A percentile compares a stretch with the other conserved stretches of the same genome.
Conservation (phyloP, 2,888 invertebrate genomes). For the Lottia gigantea region DNA sequence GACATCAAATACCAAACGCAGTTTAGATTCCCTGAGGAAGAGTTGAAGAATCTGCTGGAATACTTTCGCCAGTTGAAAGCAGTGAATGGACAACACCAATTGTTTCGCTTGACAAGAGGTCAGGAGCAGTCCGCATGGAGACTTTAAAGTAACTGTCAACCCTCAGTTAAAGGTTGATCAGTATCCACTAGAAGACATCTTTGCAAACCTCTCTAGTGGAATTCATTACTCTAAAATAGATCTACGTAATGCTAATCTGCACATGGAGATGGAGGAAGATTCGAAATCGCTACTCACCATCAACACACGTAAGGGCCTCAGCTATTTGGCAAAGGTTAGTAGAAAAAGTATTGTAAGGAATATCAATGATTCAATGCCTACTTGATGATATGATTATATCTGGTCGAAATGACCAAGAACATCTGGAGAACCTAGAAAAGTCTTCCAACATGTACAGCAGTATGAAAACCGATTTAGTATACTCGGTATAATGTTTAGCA, state of each 20-base stretch:
- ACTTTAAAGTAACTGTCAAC: slow-evolving; percentile 45
- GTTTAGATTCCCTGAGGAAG: not conserved
- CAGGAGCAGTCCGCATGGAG: slow-evolving; percentile 37
- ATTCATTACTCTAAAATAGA: slow-evolving; percentile 31
- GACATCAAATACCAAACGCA: not conserved
- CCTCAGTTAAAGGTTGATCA: slow-evolving; percentile 44
- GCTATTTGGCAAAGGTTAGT: slow-evolving; percentile 37
- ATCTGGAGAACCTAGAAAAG: too few species aligned
- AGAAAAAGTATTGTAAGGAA: slow-evolving; percentile 28
- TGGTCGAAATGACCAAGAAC: slow-evolving; percentile 24
- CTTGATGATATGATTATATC: slow-evolving; percentile 19
- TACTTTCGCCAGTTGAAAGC: slow-evolving; percentile 17
- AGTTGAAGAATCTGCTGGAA: slow-evolving; percentile 5
- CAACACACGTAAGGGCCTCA: slow-evolving; percentile 35
- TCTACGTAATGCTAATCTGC: slow-evolving; percentile 22
- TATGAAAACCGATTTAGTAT: not conserved
- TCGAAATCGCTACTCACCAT: slow-evolving; percentile 31
- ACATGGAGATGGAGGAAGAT: slow-evolving; percentile 28
- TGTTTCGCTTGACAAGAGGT: too few species aligned
- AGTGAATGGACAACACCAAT: slow-evolving; percentile 34
- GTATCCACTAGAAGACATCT: slow-evolving; percentile 46
- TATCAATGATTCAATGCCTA: slow-evolving; percentile 22
- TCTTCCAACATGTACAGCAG: too few species aligned
- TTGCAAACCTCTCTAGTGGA: slow-evolving; percentile 33
- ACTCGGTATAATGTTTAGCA: not conserved